Conservation (phyloP, 2,797 vertebrate species). For the Paratrypauchen microcephalus region DNA sequence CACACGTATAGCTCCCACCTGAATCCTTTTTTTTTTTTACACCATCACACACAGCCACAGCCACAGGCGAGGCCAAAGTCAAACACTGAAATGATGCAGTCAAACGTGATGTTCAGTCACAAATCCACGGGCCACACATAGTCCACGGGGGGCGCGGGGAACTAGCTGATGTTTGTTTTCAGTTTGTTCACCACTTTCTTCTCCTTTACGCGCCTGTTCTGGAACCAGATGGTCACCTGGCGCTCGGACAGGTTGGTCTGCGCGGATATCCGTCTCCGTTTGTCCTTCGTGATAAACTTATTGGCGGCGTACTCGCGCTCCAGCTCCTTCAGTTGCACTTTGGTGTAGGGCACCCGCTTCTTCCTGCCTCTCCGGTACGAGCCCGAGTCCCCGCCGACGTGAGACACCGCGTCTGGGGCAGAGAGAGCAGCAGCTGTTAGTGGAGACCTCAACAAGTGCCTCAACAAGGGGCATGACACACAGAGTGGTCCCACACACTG, state of each 20-base stretch:
- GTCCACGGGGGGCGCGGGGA: slow-evolving; percentile 43
- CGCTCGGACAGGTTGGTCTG: slow-evolving; percentile 97
- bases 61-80: slow-evolving; percentile 42
- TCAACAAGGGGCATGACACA: too few species aligned
- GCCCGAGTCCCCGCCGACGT: slow-evolving; percentile 77
- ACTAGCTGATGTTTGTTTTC: slow-evolving; percentile 95
- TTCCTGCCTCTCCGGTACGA: slow-evolving; percentile 93
- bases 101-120: slow-evolving; percentile 43
- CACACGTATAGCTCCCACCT: slow-evolving; percentile 46
- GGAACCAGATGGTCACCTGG: slow-evolving; percentile 99
- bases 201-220: slow-evolving; percentile 98
- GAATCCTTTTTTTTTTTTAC: slow-evolving; percentile 35
- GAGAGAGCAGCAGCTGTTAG: neutral
- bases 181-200: slow-evolving; percentile 98
- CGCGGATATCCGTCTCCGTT: slow-evolving; percentile 95
- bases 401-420: slow-evolving; percentile 83
- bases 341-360: slow-evolving; percentile 98
- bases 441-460: neutral
- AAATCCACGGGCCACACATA: slow-evolving; percentile 40
- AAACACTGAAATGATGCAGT: slow-evolving; percentile 49
- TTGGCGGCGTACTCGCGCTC: slow-evolving; percentile 98
- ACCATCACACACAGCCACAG: slow-evolving; percentile 38
- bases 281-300: slow-evolving; percentile 99
- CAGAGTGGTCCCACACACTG: too few species aligned
- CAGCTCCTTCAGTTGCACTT: slow-evolving; percentile 98